phyloP scores from a whole-genome alignment of 2,113 vertebrate genomes.

The Geococcyx californianus region DNA sequence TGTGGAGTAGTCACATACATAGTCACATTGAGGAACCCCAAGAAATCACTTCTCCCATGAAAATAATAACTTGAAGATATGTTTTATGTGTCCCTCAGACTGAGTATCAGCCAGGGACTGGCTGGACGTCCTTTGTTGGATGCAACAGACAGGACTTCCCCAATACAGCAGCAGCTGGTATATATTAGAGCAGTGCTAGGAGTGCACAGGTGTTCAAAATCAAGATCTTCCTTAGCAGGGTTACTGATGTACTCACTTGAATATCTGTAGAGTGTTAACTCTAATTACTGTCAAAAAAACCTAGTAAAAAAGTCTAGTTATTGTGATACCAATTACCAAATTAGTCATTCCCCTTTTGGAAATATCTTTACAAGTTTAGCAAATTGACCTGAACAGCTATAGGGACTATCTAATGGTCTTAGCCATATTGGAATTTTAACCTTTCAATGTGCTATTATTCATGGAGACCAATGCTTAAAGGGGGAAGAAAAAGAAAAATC shows the following conservation, averaged over 20 bases:
- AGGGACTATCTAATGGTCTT: not conserved
- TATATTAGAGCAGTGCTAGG: not conserved
- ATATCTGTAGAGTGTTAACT: not conserved
- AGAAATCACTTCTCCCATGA: not conserved
- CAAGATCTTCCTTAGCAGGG: not conserved
- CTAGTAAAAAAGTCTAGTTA: not conserved
- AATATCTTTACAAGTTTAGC: not conserved
- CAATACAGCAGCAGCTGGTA: not conserved
- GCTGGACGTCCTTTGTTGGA: no score
- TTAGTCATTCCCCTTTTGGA: not conserved
- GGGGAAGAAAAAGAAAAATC: not conserved
- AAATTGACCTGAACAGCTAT: not conserved
- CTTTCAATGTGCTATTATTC: not conserved
- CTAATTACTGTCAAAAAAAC: no score
- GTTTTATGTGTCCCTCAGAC: not conserved
- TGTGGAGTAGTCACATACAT: not conserved
- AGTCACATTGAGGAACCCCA: not conserved
- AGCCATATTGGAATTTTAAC: not conserved
- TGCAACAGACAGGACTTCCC: not conserved
- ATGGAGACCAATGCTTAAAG: not conserved
- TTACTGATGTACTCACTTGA: not conserved
- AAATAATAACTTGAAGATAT: not conserved
- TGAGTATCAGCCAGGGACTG: not conserved
- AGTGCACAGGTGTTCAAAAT: not conserved
- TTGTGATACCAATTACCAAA: rapidly evolving